These are phyloP conservation scores for Euzophera pinguis DNA, from an alignment of 2,888 invertebrate species.

Conservation along the genomic window DNA sequence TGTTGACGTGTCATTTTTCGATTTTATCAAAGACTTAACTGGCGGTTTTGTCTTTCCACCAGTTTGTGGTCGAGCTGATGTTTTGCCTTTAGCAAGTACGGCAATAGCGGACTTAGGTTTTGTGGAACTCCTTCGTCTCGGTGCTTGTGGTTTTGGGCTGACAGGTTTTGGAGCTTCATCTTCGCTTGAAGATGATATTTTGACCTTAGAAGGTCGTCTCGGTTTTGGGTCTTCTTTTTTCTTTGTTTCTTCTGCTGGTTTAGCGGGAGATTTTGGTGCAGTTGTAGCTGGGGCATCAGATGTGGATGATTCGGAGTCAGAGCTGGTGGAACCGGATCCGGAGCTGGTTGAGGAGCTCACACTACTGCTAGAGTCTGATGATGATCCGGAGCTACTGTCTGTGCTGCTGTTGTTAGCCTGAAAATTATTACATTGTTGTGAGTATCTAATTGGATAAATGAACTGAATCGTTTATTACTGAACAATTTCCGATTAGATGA, in stretches of 20 bases:
- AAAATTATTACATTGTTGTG: neutral
- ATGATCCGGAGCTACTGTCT: slow-evolving; percentile 82
- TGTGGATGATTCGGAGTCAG: slow-evolving; percentile 85
- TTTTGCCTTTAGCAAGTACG: slow-evolving; percentile 79
- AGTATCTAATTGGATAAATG: neutral
- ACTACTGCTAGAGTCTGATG: slow-evolving; percentile 84
- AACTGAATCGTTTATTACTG: too few species aligned
- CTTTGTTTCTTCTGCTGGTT: slow-evolving; percentile 56
- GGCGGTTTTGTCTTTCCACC: slow-evolving; percentile 66
- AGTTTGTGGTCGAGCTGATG: slow-evolving; percentile 41
- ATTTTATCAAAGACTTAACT: slow-evolving; percentile 61
- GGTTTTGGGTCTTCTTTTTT: slow-evolving; percentile 59
- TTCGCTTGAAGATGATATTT: slow-evolving; percentile 80
- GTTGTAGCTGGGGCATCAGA: slow-evolving; percentile 55
- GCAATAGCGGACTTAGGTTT: slow-evolving; percentile 83
- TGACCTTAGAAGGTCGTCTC: slow-evolving; percentile 57
- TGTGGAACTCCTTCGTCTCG: slow-evolving; percentile 71
- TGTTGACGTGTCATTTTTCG: slow-evolving; percentile 43
- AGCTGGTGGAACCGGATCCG: slow-evolving; percentile 84
- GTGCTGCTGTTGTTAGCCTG: slow-evolving; percentile 77
- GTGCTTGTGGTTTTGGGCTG: slow-evolving; percentile 54
- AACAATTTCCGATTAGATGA: too few species aligned
- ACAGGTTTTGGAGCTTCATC: slow-evolving; percentile 75
- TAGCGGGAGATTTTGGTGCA: slow-evolving; percentile 56
- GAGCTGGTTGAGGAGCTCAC: slow-evolving; percentile 85